Percentiles rank a stretch among this genome's conserved stretches.
Evolutionary conservation across 37 sponge, comb jelly and placozoan species (phyloP).

Genomic region (Beroe ovata): DNA sequence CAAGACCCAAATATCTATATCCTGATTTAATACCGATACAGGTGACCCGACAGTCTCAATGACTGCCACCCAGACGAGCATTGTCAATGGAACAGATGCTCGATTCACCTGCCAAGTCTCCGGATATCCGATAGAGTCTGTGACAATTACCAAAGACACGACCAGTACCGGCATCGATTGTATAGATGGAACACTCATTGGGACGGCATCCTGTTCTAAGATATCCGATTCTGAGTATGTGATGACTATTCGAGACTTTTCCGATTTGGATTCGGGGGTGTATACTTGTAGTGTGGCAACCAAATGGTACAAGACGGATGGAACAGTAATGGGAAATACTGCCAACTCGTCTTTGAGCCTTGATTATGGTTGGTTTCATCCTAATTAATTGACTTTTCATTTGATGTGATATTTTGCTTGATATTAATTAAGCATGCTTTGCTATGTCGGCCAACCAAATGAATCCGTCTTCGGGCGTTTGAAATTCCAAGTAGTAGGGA

Average conservation of each 20-base stretch:
- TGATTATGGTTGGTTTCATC: neutral
- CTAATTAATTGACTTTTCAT: neutral
- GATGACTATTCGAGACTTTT: neutral
- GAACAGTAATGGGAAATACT: neutral
- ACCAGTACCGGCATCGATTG: neutral
- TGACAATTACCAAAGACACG: neutral
- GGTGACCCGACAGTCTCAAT: neutral
- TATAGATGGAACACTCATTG: neutral
- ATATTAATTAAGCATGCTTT: neutral
- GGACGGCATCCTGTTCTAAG: neutral
- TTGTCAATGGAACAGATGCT: neutral
- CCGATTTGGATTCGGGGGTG: neutral
- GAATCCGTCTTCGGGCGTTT: too few species aligned
- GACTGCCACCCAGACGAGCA: neutral
- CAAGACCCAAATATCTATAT: too few species aligned
- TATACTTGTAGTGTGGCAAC: neutral
- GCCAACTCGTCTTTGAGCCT: neutral
- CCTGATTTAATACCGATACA: neutral
- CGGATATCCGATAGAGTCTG: constrained; percentile 15
- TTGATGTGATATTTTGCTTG: neutral
- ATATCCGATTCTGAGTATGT: neutral
- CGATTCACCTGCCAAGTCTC: neutral
- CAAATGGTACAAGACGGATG: constrained; percentile 17
- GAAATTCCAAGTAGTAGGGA: too few species aligned
- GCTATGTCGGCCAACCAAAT: too few species aligned